Percentiles rank a stretch among this genome's conserved stretches.
These are phyloP conservation scores for Lanius ludovicianus DNA, from an alignment of 2,113 vertebrate species.

Conservation along the genomic window DNA sequence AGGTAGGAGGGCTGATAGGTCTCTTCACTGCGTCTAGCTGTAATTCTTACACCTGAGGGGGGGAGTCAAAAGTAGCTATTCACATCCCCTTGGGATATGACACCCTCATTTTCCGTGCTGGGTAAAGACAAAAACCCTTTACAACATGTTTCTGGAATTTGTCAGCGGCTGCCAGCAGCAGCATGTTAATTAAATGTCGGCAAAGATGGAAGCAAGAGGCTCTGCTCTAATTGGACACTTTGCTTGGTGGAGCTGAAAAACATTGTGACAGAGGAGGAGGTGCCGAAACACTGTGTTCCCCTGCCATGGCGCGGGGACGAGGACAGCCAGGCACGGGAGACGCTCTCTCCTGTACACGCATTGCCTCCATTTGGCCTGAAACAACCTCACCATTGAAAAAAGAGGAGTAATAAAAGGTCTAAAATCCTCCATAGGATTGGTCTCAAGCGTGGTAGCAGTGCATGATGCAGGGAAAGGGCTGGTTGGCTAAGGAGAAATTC, in stretches of 20 bases:
- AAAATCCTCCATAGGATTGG: background rate
- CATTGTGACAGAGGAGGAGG: conserved; percentile 81
- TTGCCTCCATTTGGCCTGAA: conserved; percentile 22
- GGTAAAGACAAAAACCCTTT: conserved; percentile 80
- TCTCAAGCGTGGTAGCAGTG: accelerated
- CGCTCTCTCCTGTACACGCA: accelerated
- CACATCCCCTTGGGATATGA: conserved; percentile 69
- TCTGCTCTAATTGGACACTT: conserved; percentile 81
- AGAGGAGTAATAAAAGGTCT: background rate
- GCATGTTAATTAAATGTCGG: conserved; percentile 81
- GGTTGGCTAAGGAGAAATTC: background rate
- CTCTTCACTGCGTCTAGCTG: background rate
- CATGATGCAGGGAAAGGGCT: background rate
- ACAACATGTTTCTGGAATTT: conserved; percentile 80
- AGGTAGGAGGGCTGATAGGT: conserved; percentile 30
- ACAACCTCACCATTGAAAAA: background rate
- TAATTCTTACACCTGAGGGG: conserved; percentile 66
- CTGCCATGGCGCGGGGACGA: background rate
- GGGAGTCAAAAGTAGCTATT: conserved; percentile 74
- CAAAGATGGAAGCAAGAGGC: conserved; percentile 79
- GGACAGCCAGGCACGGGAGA: background rate
- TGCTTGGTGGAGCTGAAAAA: conserved; percentile 76
- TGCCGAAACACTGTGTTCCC: conserved; percentile 23
- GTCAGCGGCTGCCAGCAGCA: conserved; percentile 78
- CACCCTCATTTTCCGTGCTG: conserved; percentile 79